Evolutionary conservation across 1,140 invertebrate species (phyloP), one percentile per base, ranked within the genome.

Genomic region (Drosophila aff.): DNA sequence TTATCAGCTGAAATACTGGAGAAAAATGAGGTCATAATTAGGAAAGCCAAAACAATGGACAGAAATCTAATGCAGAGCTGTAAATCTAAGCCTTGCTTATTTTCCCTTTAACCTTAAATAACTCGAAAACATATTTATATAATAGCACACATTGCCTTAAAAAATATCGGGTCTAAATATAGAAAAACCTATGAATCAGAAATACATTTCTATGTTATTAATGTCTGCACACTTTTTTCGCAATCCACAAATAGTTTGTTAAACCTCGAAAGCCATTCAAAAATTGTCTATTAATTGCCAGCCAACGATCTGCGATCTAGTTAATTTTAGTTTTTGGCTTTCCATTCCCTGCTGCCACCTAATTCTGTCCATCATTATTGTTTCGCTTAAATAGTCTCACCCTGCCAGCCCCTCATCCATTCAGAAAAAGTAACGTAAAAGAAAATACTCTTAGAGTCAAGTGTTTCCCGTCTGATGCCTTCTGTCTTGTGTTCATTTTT

Each of bases 281-380:
- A 68, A 52, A 53, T 55, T 36, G 13, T 44, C 43, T 43, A 50
- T 72, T 60, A 73, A 74, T 62, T 55, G 58, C 23, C 49, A 53
- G 38, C 11, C 57, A 63, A n/a, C 40, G 49, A 62, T 62, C 15
- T 59, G 2, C 18, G 38, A 82, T 83, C 76, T 83, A 76, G 57
- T 79, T 83, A 83, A 83, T 83, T 83, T 83, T 66, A 58, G 63
- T 60, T 53, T 67, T 61, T 52, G 9, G 38, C 62, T 23, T 26
- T 23, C 15, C 16, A n/a, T 46, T 46, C 47, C 44, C 26, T 36
- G 61, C 23, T 41, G 61, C 57, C 57, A 68, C 62, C 65, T 36
- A 78, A 62, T 78, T 78, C 75, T 78, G 75, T 78, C 75, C 64
- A 77, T 78, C 75, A 78, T 55, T 47, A 47, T 61, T 57, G 50